These are phyloP conservation scores for Candoia aspera DNA, from an alignment of 2,113 vertebrate species.

Conservation along the genomic window DNA sequence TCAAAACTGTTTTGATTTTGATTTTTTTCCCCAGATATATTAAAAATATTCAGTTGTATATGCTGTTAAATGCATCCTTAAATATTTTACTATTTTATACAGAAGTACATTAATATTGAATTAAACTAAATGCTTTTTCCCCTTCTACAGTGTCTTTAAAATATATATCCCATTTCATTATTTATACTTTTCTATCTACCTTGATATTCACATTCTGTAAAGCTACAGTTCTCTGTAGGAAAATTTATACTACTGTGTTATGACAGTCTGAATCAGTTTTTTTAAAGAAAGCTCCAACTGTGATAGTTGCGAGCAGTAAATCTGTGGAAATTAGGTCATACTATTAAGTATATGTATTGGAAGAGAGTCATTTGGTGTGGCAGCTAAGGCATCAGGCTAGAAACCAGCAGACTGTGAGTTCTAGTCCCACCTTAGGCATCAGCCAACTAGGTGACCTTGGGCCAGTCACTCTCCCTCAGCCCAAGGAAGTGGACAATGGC, in stretches of 20 bases:
- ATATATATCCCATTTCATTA: not conserved
- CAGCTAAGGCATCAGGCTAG: not conserved
- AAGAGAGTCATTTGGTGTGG: not conserved
- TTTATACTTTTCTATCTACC: constrained; percentile 5
- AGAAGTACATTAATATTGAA: constrained; percentile 64
- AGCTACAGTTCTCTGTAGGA: constrained; percentile 5
- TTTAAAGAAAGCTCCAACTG: not conserved
- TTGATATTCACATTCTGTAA: constrained; percentile 16
- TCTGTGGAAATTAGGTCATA: not conserved
- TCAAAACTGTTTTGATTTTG: not conserved
- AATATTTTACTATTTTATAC: not conserved
- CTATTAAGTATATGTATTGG: not conserved
- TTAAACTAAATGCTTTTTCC: constrained; percentile 68
- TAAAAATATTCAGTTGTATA: constrained; percentile 1
- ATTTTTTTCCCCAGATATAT: not conserved
- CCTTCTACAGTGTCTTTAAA: constrained; percentile 55
- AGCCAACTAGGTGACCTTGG: not conserved
- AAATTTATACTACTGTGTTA: constrained; percentile 20
- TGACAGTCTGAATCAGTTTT: not conserved
- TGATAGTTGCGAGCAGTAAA: not conserved
- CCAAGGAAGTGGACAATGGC: not conserved
- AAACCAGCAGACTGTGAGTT: not conserved
- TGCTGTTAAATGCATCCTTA: not conserved
- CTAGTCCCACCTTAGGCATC: not conserved
- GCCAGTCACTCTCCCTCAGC: not conserved